phyloP scores from a whole-genome alignment of 2,888 invertebrate species.

The Drosophila diplacantha region DNA sequence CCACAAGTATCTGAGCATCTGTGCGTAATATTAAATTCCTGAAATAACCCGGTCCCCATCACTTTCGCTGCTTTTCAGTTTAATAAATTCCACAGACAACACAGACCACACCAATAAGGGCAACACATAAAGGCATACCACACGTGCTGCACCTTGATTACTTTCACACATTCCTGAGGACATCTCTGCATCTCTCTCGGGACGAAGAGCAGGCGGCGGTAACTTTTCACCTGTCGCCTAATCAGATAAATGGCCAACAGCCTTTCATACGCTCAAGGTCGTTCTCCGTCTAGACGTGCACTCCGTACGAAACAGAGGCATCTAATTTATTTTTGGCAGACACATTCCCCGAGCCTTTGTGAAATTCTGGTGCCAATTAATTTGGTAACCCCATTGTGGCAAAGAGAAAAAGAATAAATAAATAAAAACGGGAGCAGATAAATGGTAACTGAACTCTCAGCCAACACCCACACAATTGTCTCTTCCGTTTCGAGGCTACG shows the following conservation, averaged over 20 bases:
- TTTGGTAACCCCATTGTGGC: conserved; percentile 32
- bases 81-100: conserved; percentile 21
- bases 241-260: conserved; percentile 38
- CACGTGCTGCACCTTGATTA: conserved; percentile 24
- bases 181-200: not conserved
- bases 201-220: not conserved
- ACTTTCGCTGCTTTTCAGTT: conserved; percentile 8
- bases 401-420: not conserved
- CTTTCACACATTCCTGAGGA: conserved; percentile 18
- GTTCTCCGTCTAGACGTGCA: conserved; percentile 34
- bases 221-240: conserved; percentile 22
- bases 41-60: not conserved
- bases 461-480: conserved; percentile 34
- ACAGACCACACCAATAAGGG: conserved; percentile 9
- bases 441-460: conserved; percentile 29
- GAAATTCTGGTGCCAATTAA: conserved; percentile 56
- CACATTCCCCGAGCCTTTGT: conserved; percentile 41
- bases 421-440: conserved; percentile 20
- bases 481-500: conserved; percentile 27
- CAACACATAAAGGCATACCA: conserved; percentile 5
- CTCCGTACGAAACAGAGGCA: conserved; percentile 16
- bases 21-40: conserved; percentile 7
- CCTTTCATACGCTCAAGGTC: conserved; percentile 28
- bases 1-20: not conserved
- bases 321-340: conserved; percentile 53